Conservation (phyloP, 2,888 invertebrate species). For the Lasioglossum lativentre region DNA sequence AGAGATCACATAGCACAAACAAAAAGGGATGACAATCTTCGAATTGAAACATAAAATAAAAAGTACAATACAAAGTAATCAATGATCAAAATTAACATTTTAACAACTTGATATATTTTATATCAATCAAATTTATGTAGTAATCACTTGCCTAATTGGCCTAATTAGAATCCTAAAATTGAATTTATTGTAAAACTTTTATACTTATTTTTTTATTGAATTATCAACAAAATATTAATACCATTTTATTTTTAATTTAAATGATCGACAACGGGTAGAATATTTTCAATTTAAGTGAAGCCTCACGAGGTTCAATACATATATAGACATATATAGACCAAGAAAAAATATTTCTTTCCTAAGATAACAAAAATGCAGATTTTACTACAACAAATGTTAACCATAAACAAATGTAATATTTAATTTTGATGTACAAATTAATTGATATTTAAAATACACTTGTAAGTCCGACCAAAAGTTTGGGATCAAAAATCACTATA, state of each 20-base stretch:
- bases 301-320: background rate
- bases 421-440: background rate
- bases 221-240: background rate
- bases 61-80: background rate
- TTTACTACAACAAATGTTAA: background rate
- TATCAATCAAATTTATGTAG: conserved; percentile 1
- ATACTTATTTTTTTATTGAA: conserved; percentile 3
- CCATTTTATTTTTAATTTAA: background rate
- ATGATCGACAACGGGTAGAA: background rate
- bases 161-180: background rate
- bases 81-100: background rate
- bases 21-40: conserved; percentile 62
- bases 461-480: background rate
- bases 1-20: conserved; percentile 63
- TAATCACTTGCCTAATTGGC: conserved; percentile 6
- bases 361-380: background rate
- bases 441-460: conserved; percentile 1
- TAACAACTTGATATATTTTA: background rate
- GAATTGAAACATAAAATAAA: conserved; percentile 59
- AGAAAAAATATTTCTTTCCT: background rate
- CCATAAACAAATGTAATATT: background rate
- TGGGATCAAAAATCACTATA: conserved; percentile 5
- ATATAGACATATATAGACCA: background rate
- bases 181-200: background rate
- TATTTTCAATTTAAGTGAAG: background rate